These are phyloP conservation scores for Siniperca chuatsi DNA, from an alignment of 2,113 vertebrate species.

Conservation along the genomic window DNA sequence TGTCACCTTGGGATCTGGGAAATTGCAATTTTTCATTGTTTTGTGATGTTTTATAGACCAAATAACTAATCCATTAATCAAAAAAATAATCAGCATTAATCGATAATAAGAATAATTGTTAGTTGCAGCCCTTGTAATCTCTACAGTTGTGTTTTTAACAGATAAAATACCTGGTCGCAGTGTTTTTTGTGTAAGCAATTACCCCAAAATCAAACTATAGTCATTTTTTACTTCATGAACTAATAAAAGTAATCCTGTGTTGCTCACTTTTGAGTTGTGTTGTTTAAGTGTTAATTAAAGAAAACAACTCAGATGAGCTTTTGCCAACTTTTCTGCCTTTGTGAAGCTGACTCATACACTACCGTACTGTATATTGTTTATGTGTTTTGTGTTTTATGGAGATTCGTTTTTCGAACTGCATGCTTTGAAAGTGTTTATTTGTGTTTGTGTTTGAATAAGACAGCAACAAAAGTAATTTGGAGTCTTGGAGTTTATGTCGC, in stretches of 20 bases:
- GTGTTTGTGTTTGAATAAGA: slow-evolving; percentile 76
- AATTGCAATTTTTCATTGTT: neutral
- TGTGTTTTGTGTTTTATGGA: slow-evolving; percentile 64
- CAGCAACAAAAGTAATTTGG: slow-evolving; percentile 78
- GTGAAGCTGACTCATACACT: slow-evolving; percentile 8
- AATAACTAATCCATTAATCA: neutral
- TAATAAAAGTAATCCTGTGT: slow-evolving; percentile 9
- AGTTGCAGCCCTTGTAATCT: neutral
- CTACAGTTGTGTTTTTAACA: neutral
- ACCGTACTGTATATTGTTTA: slow-evolving; percentile 5
- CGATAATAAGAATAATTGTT: neutral
- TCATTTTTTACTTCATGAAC: neutral
- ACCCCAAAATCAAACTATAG: neutral
- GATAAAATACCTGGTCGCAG: neutral
- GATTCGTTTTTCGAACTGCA: slow-evolving; percentile 63
- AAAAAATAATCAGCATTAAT: neutral
- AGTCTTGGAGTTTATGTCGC: slow-evolving; percentile 89
- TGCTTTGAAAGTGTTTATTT: slow-evolving; percentile 67
- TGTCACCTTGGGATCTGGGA: neutral
- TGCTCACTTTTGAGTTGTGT: slow-evolving; percentile 2
- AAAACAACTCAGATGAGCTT: neutral
- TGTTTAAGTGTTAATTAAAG: slow-evolving; percentile 14
- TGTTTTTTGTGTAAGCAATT: neutral
- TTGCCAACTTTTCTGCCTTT: slow-evolving; percentile 13
- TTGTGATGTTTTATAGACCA: neutral